Evolutionary conservation across 1,140 invertebrate genomes (phyloP), one percentile per base, ranked within the genome.

Genomic region (honey bee (Apis mellifera)): DNA sequence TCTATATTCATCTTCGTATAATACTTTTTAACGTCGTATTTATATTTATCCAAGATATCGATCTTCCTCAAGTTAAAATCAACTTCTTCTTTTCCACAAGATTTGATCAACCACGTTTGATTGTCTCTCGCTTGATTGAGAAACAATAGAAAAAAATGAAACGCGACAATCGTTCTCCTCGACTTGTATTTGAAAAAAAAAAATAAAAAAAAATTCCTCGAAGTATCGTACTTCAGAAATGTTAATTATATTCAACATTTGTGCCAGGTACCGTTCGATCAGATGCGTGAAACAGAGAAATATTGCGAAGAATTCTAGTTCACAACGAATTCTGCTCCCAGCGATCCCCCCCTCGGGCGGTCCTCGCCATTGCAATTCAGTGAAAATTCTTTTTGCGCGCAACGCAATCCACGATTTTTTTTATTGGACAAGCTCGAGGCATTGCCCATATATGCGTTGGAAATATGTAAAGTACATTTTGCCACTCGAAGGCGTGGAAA

Each of bases 261-360:
- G 60, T 74, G 60, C 42, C 70, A 65, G 60, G 78, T 80, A 42
- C 60, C 78, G 69, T 80, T 79, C 23, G 19, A 17, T 48, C 1
- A 15, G 15, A 26, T 4, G 32, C 17, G 26, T 21, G 26, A 52
- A 54, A 73, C 59, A 23, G 70, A 50, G 62, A 55, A 73, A 48
- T 26, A 32, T 55, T 17, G 9, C 59, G 1, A 50, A 21, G 78
- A 80, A 65, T 80, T 80, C 70, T 23, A 74, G 78, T 64, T 9
- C 52, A 50, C 57, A 17, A 9, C 11, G 52, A 75, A 55, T 75
- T 32, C 23, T 5, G 79, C 71, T 57, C 11, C 17, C 17, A 50
- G 70, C 78, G 13, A 26, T 55, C 50, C 59, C 60, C 60, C 23
- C 11, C 32, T 32, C 32, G 9, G 70, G 78, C 70, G 48, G 9